Evolutionary conservation across 2,113 vertebrate genomes (phyloP).

Genomic region (Sylvietta virens): DNA sequence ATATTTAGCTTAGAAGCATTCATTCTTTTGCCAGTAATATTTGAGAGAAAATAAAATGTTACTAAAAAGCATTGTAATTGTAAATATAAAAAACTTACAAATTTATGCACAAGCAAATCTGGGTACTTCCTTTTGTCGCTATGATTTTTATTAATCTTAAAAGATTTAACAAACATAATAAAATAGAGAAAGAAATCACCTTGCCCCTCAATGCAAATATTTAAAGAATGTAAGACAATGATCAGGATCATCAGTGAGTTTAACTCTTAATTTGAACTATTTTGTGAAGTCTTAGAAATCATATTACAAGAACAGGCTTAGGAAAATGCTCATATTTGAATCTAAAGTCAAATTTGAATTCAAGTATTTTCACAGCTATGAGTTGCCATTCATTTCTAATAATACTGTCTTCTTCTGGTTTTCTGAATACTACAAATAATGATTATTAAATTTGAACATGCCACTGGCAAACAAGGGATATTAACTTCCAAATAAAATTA

Average conservation of each 20-base stretch:
- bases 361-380: not conserved
- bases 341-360: not conserved
- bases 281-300: not conserved
- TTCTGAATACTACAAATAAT: not conserved
- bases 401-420: not conserved
- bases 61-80: not conserved
- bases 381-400: not conserved
- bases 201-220: not conserved
- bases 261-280: not conserved
- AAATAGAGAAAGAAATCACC: not conserved
- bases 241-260: not conserved
- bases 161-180: not conserved
- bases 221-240: not conserved
- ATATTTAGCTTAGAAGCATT: not conserved
- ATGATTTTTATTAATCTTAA: not conserved
- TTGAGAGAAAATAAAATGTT: not conserved
- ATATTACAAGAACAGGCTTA: not conserved
- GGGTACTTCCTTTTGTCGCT: not conserved
- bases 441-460: not conserved
- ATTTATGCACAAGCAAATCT: not conserved
- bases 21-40: not conserved
- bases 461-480: not conserved
- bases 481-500: not conserved
- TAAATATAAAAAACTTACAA: not conserved
- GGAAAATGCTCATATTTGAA: not conserved